Conservation (phyloP, 2,888 invertebrate species). For the Lepeophtheirus nordmannii region DNA sequence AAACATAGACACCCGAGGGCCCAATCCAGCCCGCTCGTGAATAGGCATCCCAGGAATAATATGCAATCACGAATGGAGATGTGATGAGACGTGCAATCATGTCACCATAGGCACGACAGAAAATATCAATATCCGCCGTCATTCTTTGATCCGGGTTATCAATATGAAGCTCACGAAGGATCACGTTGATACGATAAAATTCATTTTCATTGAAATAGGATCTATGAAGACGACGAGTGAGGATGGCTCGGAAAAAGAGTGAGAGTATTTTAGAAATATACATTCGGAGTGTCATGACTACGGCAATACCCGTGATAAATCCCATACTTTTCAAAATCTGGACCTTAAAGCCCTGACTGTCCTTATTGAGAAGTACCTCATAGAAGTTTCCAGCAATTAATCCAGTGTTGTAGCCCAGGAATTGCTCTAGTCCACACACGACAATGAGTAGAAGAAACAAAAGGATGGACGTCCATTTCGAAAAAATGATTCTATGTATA, state of each 20-base stretch:
- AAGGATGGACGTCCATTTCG: too few species aligned
- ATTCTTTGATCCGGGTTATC: conserved; percentile 39
- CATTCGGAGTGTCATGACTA: conserved; percentile 33
- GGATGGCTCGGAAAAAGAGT: conserved; percentile 37
- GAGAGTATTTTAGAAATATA: conserved; percentile 38
- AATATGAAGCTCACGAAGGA: neutral
- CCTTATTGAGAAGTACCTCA: conserved; percentile 38
- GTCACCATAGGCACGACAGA: conserved; percentile 37
- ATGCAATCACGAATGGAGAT: conserved; percentile 40
- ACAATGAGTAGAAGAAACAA: neutral
- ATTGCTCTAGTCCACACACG: conserved; percentile 34
- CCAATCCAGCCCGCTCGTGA: conserved; percentile 41
- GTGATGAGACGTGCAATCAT: conserved; percentile 34
- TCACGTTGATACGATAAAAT: conserved; percentile 38
- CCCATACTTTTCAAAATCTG: conserved; percentile 29
- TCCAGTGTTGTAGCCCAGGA: conserved; percentile 41
- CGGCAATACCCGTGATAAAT: conserved; percentile 33
- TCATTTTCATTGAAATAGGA: conserved; percentile 39
- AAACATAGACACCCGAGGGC: conserved; percentile 39
- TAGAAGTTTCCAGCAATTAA: conserved; percentile 41
- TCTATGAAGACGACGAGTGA: conserved; percentile 37
- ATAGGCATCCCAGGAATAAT: conserved; percentile 41
- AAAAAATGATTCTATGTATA: too few species aligned
- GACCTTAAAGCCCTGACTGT: conserved; percentile 35
- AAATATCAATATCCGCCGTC: conserved; percentile 41